Base-by-base conservation (phyloP, 2,888 invertebrate species). In the Hedya salicella region DNA sequence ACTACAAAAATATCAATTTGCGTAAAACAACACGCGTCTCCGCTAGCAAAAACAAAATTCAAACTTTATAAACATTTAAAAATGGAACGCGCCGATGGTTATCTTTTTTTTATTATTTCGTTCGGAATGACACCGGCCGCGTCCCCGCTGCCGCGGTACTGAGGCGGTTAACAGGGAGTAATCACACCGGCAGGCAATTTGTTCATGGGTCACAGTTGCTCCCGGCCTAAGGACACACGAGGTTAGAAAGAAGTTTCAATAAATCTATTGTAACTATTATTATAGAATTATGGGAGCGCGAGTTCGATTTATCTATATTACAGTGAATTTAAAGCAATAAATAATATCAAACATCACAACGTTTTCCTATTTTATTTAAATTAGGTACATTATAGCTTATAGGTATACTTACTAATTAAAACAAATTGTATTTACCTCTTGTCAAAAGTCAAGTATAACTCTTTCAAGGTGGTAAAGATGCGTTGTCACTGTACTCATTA, bases 181-280 rank as follows among this genome's bases (percentile, higher is more conserved):
- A 90, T 90, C 82, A 85, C 84, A 80, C 82, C 81, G n/a, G 25
- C 25, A 6, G 79, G 84, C 89, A 87, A 91, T 84, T 91, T 90
- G 83, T 88, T 83, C 85, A 77, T 81, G 86, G 87, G 86, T 84
- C 86, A 85, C 76, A 82, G 76, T 76, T 75, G 81, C 80, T 84
- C 82, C 83, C 83, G 82, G 86, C 79, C 76, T 61, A 73, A 79
- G 82, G 78, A 78, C 80, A 83, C 73, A 82, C 76, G 80, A 80
- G 74, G 75, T 69, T 70, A 83, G 85, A 83, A 78, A 82, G 87
- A 83, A 6, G 82, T 67, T 73, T 67, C 69, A 72, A 69, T 72
- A 46, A 46, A 52, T 42, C 61, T 50, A 52, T 62, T 44, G 52
- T 52, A 40, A 13, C 9, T 44, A 57, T 46, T 57, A 57, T 44